Evolutionary conservation across 2,113 vertebrate genomes (phyloP).

Genomic region (Sinocyclocheilus anshuiensis): DNA sequence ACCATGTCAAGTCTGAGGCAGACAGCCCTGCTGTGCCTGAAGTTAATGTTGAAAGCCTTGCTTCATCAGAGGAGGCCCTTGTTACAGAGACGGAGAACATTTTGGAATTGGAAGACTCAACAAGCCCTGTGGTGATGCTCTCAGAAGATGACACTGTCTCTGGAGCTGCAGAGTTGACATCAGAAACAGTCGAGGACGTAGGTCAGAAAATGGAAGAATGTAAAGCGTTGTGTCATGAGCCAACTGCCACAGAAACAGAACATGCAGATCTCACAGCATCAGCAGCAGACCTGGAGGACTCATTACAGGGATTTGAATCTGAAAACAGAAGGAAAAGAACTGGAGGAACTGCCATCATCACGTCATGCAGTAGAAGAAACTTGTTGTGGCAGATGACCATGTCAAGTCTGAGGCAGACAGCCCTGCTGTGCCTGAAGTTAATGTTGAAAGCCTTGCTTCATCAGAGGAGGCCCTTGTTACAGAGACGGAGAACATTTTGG

Average conservation of each 20-base stretch:
- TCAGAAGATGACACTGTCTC: neutral
- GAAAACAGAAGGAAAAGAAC: too few relatives aligned
- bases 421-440: neutral
- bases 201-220: neutral
- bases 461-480: neutral
- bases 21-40: neutral
- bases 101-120: slow-evolving; percentile 20
- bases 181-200: neutral
- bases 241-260: neutral
- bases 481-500: slow-evolving; percentile 4
- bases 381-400: neutral
- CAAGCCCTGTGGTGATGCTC: neutral
- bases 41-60: neutral
- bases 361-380: too few relatives aligned
- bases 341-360: too few relatives aligned
- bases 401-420: neutral
- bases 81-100: neutral
- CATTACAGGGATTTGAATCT: too few relatives aligned
- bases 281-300: neutral
- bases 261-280: neutral
- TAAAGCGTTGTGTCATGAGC: neutral
- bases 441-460: neutral
- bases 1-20: neutral
- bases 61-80: neutral
- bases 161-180: neutral